Evolutionary conservation across 2,888 invertebrate genomes (phyloP).

Genomic region (Drosophila tripunctata): DNA sequence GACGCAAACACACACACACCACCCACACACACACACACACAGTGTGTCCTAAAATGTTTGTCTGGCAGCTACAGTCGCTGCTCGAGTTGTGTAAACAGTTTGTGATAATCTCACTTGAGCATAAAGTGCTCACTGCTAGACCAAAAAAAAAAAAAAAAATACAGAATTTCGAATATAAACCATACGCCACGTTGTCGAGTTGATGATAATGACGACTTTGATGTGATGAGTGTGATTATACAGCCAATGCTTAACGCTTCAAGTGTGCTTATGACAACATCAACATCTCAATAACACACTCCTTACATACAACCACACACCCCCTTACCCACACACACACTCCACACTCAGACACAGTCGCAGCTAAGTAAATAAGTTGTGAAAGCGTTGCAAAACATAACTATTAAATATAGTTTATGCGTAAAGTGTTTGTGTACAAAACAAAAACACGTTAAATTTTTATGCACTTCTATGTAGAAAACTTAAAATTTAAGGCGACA

Average conservation of each 20-base stretch:
- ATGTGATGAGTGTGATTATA: constrained; percentile 66
- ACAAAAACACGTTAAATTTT: not conserved
- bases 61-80: constrained; percentile 32
- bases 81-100: constrained; percentile 68
- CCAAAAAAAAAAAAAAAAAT: constrained; percentile 5
- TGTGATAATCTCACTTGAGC: constrained; percentile 73
- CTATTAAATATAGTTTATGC: constrained; percentile 27
- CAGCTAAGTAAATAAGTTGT: constrained; percentile 15
- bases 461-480: no score
- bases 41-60: constrained; percentile 4
- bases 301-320: constrained; percentile 16
- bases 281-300: constrained; percentile 23
- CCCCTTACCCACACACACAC: no score
- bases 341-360: constrained; percentile 4
- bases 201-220: constrained; percentile 60
- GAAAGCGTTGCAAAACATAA: constrained; percentile 9
- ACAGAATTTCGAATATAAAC: constrained; percentile 7
- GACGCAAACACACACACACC: constrained; percentile 9
- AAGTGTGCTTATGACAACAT: constrained; percentile 54
- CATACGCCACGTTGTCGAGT: constrained; percentile 44
- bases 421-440: constrained; percentile 1
- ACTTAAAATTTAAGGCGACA: no score
- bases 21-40: constrained; percentile 9
- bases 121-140: constrained; percentile 39
- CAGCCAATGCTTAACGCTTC: constrained; percentile 52